Evolutionary conservation across 2,113 vertebrate species (phyloP).

Genomic region (Eurypyga helias): DNA sequence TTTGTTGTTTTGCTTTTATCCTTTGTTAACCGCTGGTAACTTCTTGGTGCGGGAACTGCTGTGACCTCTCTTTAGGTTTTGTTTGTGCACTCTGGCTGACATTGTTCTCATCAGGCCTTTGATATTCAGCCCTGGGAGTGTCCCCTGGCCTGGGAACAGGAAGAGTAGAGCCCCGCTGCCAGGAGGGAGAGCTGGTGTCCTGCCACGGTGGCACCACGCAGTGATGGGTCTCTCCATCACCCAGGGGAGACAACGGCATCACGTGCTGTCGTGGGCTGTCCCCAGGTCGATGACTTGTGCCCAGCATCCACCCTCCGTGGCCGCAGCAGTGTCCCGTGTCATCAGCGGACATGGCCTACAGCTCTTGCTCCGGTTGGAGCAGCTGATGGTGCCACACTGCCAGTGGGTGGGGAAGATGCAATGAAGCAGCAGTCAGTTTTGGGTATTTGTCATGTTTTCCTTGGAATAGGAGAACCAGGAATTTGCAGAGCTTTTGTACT

Average conservation of each 20-base stretch:
- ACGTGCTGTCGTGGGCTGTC: fast-evolving
- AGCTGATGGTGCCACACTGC: not conserved
- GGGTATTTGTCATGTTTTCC: fast-evolving
- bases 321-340: fast-evolving
- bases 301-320: not conserved
- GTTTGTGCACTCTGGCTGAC: not conserved
- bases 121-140: not conserved
- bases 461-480: not conserved
- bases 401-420: not conserved
- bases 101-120: not conserved
- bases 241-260: not conserved
- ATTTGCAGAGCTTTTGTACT: not conserved
- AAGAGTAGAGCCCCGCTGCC: not conserved
- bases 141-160: not conserved
- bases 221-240: fast-evolving
- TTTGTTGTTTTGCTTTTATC: slow-evolving; percentile 10
- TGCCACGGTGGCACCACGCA: not conserved
- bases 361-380: not conserved
- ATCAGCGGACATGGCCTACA: fast-evolving
- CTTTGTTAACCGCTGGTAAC: slow-evolving; percentile 3
- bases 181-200: not conserved
- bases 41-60: not conserved
- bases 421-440: fast-evolving
- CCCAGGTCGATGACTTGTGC: not conserved
- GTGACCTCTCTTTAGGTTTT: not conserved